A percentile compares a stretch with the other conserved stretches of the same genome.
Conservation (phyloP, 2,888 invertebrate species). For the Tillus elongatus region DNA sequence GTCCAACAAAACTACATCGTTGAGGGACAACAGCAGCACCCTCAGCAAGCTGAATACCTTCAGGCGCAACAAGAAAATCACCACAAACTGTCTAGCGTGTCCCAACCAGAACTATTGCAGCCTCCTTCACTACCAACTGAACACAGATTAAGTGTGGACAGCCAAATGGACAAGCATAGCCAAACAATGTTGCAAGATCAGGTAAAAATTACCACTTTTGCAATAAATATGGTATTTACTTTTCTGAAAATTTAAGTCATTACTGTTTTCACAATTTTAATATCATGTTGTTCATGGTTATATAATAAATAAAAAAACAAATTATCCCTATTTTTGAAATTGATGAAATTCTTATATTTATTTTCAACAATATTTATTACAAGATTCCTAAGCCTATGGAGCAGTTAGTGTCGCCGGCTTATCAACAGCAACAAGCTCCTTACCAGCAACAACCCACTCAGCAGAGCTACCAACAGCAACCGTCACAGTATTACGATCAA, state of each 20-base stretch:
- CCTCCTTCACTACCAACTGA: conserved; percentile 21
- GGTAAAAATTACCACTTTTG: too few species aligned
- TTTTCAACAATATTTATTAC: too few species aligned
- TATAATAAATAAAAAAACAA: too few species aligned
- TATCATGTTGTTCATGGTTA: too few species aligned
- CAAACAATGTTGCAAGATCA: conserved; percentile 10
- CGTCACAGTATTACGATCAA: conserved; percentile 16
- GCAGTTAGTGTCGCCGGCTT: not conserved
- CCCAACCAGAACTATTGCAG: conserved; percentile 36
- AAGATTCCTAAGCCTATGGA: not conserved
- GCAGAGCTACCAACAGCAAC: conserved; percentile 16
- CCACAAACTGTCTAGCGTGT: conserved; percentile 36
- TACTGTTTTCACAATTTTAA: too few species aligned
- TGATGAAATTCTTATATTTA: too few species aligned
- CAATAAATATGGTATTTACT: too few species aligned
- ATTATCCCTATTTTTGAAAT: too few species aligned
- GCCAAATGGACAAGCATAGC: conserved; percentile 35
- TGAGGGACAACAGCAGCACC: conserved; percentile 35
- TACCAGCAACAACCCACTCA: conserved; percentile 11
- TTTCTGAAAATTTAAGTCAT: too few species aligned
- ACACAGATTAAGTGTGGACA: conserved; percentile 35
- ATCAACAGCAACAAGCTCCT: conserved; percentile 12
- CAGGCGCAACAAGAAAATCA: conserved; percentile 28
- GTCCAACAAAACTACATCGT: conserved; percentile 33
- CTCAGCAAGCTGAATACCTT: conserved; percentile 36